Evolutionary conservation across 2,113 vertebrate genomes (phyloP).

Genomic region (Pollimyrus isidori): DNA sequence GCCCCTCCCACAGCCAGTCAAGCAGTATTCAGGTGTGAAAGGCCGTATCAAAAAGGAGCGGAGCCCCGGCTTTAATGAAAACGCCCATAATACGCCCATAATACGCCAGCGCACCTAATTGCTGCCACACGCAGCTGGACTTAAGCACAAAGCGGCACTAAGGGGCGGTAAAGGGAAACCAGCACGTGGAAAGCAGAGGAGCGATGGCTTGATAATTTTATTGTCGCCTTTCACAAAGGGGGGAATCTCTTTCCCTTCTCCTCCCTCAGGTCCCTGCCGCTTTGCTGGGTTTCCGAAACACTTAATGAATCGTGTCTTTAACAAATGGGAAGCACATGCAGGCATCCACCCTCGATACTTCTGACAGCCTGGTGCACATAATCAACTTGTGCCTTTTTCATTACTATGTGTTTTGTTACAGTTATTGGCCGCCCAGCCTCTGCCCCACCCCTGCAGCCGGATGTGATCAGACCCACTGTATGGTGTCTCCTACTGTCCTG

Average conservation of each 20-base stretch:
- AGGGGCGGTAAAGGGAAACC: background rate
- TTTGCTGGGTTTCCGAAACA: background rate
- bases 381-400: background rate
- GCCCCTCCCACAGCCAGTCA: conserved; percentile 21
- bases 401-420: background rate
- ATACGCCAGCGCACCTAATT: conserved; percentile 24
- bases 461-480: background rate
- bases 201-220: background rate
- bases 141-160: background rate
- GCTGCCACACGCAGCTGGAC: conserved; percentile 25
- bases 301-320: background rate
- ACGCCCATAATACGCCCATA: background rate
- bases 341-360: background rate
- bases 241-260: background rate
- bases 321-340: background rate
- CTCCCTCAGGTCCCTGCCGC: background rate
- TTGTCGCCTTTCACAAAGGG: background rate
- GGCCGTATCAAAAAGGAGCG: conserved; percentile 21
- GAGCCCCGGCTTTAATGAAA: background rate
- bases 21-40: conserved; percentile 34
- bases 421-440: background rate
- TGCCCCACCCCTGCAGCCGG: background rate
- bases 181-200: background rate
- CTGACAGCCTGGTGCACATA: background rate
- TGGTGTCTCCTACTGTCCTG: background rate